Conservation (phyloP, 2,113 vertebrate species). For the Xerus inauris region DNA sequence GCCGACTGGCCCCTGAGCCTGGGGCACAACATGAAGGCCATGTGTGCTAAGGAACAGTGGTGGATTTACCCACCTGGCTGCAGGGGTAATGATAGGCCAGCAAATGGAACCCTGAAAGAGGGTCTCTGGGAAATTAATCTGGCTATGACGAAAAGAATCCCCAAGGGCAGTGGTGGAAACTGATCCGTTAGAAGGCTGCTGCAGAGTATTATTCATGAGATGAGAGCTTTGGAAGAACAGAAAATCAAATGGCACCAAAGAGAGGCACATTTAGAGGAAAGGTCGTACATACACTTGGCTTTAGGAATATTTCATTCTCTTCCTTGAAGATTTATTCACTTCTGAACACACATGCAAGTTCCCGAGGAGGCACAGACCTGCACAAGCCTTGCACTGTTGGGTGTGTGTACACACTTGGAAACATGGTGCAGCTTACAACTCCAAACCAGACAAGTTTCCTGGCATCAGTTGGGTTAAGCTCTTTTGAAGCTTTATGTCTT, state of each 20-base stretch:
- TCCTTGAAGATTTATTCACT: background rate
- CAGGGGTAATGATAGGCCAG: background rate
- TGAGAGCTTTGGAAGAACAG: background rate
- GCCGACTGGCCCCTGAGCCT: background rate
- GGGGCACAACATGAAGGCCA: background rate
- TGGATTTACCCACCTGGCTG: conserved; percentile 40
- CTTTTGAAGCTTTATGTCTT: conserved; percentile 83
- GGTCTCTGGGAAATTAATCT: conserved; percentile 18
- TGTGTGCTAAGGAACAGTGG: conserved; percentile 14
- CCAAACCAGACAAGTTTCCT: conserved; percentile 81
- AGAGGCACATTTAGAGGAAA: background rate
- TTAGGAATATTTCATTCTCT: background rate
- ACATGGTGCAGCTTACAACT: conserved; percentile 77
- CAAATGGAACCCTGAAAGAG: background rate
- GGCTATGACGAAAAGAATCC: background rate
- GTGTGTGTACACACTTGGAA: conserved; percentile 67
- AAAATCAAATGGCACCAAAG: background rate
- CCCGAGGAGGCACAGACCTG: conserved; percentile 30
- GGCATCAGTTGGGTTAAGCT: conserved; percentile 51
- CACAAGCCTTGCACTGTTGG: conserved; percentile 67
- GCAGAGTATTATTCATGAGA: background rate
- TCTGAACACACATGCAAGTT: conserved; percentile 64
- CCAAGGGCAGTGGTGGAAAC: background rate
- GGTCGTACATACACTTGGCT: background rate
- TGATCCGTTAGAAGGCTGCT: background rate